Base-by-base conservation (phyloP, 2,113 vertebrate genomes). In the Corythoichthys intestinalis region DNA sequence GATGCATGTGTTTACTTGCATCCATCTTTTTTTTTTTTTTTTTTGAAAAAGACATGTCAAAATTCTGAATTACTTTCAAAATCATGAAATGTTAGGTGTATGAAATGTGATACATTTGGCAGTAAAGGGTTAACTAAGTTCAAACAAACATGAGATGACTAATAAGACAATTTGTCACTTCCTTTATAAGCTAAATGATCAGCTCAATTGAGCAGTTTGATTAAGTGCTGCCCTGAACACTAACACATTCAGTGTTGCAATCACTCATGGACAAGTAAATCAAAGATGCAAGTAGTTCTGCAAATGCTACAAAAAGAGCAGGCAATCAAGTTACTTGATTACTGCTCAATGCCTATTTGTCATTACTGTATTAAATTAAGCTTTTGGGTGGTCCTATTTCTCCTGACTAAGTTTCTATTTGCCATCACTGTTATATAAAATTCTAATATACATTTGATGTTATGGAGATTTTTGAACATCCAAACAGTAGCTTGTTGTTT, bases 101-200 rank as follows among this genome's bases (percentile, higher is more conserved):
- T 28, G 20, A 28, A 28, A 28, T 28, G 20, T 28, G 20, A 28
- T 28, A 28, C 20, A 28, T 28, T 28, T 28, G 20, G 20, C 20
- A 28, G 20, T 28, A 28, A 28, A 28, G 20, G 20, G 20, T 28
- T 28, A 28, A 28, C 1, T n/a, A 69, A 56, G 59, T n/a, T 44
- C 15, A n/a, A 38, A 41, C 37, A 11, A 38, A 11, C 6, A 41
- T 41, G 38, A 61, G 38, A 38, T 44, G 38, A 61, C 37, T n/a
- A 44, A 61, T 44, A 61, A 61, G 77, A 72, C 77, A 72, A 72
- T 71, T 66, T 72, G 65, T 79, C 77, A 66, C 61, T 81, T 77
- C 65, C 69, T 7, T 77, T 61, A 12, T 12, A 17, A 38, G 61
- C 66, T 79, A 80, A 86, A 82, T 79, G 70, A 77, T 71, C 52